Conservation (phyloP, 2,113 vertebrate species). For the Strigops habroptila region DNA sequence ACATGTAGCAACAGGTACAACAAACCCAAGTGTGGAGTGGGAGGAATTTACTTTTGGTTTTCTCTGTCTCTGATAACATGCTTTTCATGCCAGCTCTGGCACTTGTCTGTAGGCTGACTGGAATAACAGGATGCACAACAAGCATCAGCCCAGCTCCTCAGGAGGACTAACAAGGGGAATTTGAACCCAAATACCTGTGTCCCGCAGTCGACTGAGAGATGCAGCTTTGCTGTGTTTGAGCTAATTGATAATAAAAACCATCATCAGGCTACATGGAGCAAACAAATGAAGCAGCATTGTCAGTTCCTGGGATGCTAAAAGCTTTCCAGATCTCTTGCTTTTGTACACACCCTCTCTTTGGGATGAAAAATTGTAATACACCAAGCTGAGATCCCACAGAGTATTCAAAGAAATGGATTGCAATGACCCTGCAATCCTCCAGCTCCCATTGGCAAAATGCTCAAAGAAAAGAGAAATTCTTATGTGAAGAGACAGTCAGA, state of each 20-base stretch:
- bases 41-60: constrained; percentile 10
- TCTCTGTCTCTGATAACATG: background rate
- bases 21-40: background rate
- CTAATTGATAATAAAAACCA: background rate
- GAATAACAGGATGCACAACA: constrained; percentile 5
- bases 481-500: background rate
- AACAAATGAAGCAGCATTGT: background rate
- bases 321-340: background rate
- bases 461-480: background rate
- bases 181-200: background rate
- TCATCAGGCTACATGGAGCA: background rate
- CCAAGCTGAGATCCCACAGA: background rate
- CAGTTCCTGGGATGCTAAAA: background rate
- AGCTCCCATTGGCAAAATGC: background rate
- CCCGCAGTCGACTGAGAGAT: background rate
- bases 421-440: background rate
- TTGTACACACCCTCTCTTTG: background rate
- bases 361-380: background rate
- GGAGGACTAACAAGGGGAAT: background rate
- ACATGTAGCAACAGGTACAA: background rate
- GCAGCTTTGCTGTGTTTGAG: background rate
- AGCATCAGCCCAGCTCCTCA: background rate
- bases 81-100: background rate
- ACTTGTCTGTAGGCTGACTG: background rate
- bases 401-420: background rate